phyloP scores from a whole-genome alignment of 2,888 invertebrate genomes.

The Laspeyria flexula region DNA sequence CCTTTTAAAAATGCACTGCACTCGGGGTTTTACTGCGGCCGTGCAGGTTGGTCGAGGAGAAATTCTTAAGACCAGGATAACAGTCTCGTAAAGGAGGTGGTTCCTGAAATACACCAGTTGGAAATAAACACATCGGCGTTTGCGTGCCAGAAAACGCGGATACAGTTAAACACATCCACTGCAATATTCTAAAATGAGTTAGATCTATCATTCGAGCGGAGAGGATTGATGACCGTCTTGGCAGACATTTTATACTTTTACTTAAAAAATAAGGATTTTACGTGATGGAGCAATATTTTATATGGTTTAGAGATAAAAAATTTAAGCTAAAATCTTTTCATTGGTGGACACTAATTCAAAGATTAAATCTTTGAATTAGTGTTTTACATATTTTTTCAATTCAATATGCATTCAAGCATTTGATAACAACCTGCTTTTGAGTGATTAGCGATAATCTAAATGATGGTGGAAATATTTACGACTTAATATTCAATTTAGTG shows the following conservation, averaged over 20 bases:
- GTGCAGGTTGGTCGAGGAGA: constrained; percentile 80
- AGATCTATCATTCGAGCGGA: constrained; percentile 19
- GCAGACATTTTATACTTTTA: constrained; percentile 6
- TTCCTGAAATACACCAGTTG: constrained; percentile 58
- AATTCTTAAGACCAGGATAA: constrained; percentile 71
- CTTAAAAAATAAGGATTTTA: background rate
- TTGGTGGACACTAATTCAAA: background rate
- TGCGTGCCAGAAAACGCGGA: constrained; percentile 45
- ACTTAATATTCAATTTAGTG: constrained; percentile 9
- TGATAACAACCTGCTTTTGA: constrained; percentile 3
- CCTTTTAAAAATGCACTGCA: constrained; percentile 85
- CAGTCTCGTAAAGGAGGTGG: constrained; percentile 78
- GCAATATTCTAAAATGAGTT: constrained; percentile 27
- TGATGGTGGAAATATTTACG: constrained; percentile 6
- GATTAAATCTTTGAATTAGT: constrained; percentile 1
- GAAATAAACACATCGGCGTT: constrained; percentile 60
- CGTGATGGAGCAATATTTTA: background rate
- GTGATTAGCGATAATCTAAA: constrained; percentile 16
- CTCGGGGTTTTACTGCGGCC: constrained; percentile 76
- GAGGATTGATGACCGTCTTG: constrained; percentile 7
- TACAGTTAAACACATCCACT: constrained; percentile 53
- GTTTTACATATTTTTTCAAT: constrained; percentile 15
- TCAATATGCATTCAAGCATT: background rate
- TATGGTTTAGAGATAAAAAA: background rate
- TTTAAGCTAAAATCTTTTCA: background rate